Conservation (phyloP, 30 jellyfish, hydroid and myxozoan genomes). For the Nemopilema nomurai region DNA sequence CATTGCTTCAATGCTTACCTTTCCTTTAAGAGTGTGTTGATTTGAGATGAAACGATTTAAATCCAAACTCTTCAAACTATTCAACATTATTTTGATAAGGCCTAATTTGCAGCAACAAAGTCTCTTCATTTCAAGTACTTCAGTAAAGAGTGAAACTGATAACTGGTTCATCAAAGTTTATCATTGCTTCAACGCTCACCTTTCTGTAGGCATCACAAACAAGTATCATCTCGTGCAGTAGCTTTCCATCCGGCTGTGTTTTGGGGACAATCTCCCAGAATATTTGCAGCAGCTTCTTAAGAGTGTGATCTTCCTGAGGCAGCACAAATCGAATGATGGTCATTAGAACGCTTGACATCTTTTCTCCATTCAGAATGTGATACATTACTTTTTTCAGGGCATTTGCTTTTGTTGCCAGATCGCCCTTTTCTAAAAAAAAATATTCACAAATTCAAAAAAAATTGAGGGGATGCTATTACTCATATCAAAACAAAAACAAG, state of each 20-base stretch:
- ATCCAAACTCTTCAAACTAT: too few species aligned
- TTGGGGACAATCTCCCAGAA: conserved; percentile 99
- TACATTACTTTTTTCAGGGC: conserved; percentile 96
- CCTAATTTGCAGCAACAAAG: too few species aligned
- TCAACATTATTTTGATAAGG: too few species aligned
- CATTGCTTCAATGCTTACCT: too few species aligned
- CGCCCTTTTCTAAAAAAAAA: conserved; percentile 87
- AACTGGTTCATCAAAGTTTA: too few species aligned
- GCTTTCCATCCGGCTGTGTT: conserved; percentile 95
- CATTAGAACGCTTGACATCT: conserved; percentile 90
- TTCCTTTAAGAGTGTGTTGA: too few species aligned
- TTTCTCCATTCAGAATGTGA: conserved; percentile 92
- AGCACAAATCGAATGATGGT: conserved; percentile 96
- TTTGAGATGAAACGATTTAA: too few species aligned
- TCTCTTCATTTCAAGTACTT: too few species aligned
- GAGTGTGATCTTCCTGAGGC: conserved; percentile 94
- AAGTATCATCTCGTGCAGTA: conserved; percentile 97
- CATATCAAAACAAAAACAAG: too few species aligned
- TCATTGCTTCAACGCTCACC: too few species aligned
- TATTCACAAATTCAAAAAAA: not conserved
- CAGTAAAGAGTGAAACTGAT: too few species aligned
- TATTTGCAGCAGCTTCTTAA: conserved; percentile 86
- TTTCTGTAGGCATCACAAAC: conserved; percentile 99
- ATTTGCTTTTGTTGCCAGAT: conserved; percentile 66
- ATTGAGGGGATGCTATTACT: not conserved